Evolutionary conservation across 2,113 vertebrate genomes (phyloP), one percentile per base, ranked within the genome.

Genomic region (Onychorhynchus coronatus): DNA sequence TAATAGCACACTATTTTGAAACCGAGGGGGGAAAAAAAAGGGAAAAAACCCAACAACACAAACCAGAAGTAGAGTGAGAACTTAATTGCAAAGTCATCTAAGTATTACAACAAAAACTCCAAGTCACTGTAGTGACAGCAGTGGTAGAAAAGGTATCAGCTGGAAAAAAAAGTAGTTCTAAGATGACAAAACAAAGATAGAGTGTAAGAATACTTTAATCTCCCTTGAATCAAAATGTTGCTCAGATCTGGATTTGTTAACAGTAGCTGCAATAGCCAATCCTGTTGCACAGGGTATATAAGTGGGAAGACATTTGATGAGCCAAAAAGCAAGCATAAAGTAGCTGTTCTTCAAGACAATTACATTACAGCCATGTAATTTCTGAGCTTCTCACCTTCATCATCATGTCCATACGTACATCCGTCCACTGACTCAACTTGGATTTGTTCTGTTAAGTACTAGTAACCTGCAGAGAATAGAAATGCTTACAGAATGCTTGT

Each of bases 1-100:
- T 11, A 63, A 65, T 56, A 70, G 11, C 13, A 39, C 13, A 22
- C 35, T 31, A 42, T 27, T 63, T 27, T 6, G 33, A 83, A 86
- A 58, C 3, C 24, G 4, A 27, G 23, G 59, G 7, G 58, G 35
- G 23, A 4, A 14, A 5, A 4, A 2, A 2, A 5, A 24, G 21
- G 8, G 15, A 28, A 23, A 24, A 35, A 4, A 2, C 5, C 7
- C 13, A 49, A 35, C 17, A 59, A 23, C 6, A 5, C 5, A 55
- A 76, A 79, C 0, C 2, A 74, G 42, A 71, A 74, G 13, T 62
- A 66, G 37, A 18, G 2, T 41, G 22, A 71, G 28, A 85, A 74
- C 9, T 47, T 73, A 56, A 44, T 14, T 81, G 8, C 27, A 77
- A 91, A 73, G 12, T 53, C 58, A 31, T 18, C 16, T 24, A 39